A percentile compares a stretch with the other conserved stretches of the same genome.
phyloP scores from a whole-genome alignment of 2,888 invertebrate genomes.

The Pelosia muscerda region DNA sequence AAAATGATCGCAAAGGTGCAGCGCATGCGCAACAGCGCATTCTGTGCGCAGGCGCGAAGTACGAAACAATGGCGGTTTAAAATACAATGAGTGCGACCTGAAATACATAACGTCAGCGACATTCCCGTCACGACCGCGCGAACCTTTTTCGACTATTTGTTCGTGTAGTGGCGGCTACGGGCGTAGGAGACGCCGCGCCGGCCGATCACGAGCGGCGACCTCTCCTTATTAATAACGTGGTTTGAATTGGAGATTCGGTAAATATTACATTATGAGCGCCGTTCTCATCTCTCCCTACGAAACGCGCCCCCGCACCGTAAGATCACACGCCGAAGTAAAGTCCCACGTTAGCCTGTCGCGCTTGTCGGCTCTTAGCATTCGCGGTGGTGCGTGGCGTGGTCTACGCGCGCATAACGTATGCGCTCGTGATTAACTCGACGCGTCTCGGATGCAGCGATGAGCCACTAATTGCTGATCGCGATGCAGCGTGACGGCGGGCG shows the following conservation, averaged over 20 bases:
- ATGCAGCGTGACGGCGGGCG: conserved; percentile 68
- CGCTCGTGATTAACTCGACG: conserved; percentile 74
- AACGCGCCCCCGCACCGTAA: conserved; percentile 45
- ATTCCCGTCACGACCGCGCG: conserved; percentile 83
- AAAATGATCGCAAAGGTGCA: conserved; percentile 47
- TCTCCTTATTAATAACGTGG: conserved; percentile 83
- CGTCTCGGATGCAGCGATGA: conserved; percentile 65
- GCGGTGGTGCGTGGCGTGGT: conserved; percentile 43
- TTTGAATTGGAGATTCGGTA: conserved; percentile 72
- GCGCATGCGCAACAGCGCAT: conserved; percentile 52
- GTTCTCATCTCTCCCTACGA: conserved; percentile 31
- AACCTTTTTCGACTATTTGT: conserved; percentile 83
- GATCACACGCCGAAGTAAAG: conserved; percentile 4
- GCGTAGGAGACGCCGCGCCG: conserved; percentile 44
- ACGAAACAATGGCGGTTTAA: conserved; percentile 84
- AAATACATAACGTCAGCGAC: conserved; percentile 79
- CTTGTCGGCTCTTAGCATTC: conserved; percentile 63
- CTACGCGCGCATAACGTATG: conserved; percentile 65
- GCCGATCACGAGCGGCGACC: conserved; percentile 68
- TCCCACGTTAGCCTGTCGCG: conserved; percentile 33
- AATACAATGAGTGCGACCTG: conserved; percentile 83
- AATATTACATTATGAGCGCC: conserved; percentile 45
- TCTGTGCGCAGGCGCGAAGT: conserved; percentile 78
- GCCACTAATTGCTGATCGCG: conserved; percentile 72
- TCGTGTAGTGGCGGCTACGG: conserved; percentile 56